A percentile compares a stretch with the other conserved stretches of the same genome.
Conservation (phyloP, 1,140 invertebrate genomes). For the Pachypeltis micranthus region DNA sequence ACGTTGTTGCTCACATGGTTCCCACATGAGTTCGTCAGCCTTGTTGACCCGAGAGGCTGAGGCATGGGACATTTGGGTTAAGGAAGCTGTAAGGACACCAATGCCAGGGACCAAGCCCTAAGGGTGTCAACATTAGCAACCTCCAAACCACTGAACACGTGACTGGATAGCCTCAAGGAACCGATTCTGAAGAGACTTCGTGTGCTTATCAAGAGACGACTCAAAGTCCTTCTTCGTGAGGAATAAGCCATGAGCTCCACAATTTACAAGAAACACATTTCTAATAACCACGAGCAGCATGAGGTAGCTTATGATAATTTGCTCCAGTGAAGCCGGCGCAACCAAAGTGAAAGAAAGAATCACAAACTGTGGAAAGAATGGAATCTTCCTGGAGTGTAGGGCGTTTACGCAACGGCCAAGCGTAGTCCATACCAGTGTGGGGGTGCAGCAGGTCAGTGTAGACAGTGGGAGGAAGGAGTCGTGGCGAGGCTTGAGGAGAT, state of each 20-base stretch:
- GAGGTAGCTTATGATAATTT: not conserved
- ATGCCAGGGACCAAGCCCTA: not conserved
- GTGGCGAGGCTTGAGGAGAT: too few relatives aligned
- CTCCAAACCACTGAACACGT: not conserved
- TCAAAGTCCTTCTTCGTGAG: not conserved
- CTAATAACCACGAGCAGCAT: not conserved
- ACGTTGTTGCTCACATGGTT: not conserved
- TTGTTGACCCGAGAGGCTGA: not conserved
- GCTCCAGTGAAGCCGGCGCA: not conserved
- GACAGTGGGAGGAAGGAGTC: not conserved
- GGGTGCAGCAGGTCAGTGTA: not conserved
- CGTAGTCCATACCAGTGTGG: not conserved
- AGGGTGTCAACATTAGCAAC: not conserved
- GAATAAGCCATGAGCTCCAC: not conserved
- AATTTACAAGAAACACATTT: not conserved
- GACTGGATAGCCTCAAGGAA: too few relatives aligned
- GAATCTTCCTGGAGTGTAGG: not conserved
- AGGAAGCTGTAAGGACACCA: not conserved
- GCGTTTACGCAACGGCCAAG: not conserved
- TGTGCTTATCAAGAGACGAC: not conserved
- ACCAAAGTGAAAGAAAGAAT: not conserved
- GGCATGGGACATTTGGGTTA: not conserved
- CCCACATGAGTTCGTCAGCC: not conserved
- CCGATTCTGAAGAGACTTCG: not conserved
- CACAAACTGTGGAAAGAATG: not conserved